Evolutionary conservation across 2,888 invertebrate genomes (phyloP), one percentile per base, ranked within the genome.

Genomic region (Drosophila paramelanica): DNA sequence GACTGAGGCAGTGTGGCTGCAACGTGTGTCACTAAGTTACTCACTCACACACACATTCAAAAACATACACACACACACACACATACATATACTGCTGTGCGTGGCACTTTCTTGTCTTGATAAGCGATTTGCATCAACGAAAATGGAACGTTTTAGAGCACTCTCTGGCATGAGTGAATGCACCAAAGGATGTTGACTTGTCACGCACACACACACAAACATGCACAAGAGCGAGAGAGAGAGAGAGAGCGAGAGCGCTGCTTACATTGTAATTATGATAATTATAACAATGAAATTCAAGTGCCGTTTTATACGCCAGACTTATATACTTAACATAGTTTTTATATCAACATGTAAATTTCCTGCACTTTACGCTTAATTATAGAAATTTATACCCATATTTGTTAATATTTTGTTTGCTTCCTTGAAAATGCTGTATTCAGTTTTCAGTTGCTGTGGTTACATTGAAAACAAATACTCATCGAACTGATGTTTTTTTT

Each of bases 171-270:
- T 72, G 87, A 64, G 64, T 88, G 89, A 90, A 89, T 89, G 88
- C 86, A 82, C 86, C 84, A 78, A 84, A 90, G 90, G 89, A 89
- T 90, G 90, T 90, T 90, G 90, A 90, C 90, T 88, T 77, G 72
- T 73, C 70, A 69, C 64, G 68, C 64, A 67, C 59, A 62, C 55
- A 53, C 14, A 53, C 3, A 62, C 55, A 53, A n/a, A 53, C 3
- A 20, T 20, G 20, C 20, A 20, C 1, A 3, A 20, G 20, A 20
- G 20, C 20, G 3, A 20, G 20, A 20, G 20, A 20, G 20, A 20
- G 46, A 17, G 20, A 11, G 10, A 10, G 6, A 8, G 14, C 14
- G 38, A 4, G 11, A 8, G 36, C 17, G 0, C 17, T 17, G 27
- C 27, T 39, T 60, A 38, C 73, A 67, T 64, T 66, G 61, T 53